These are phyloP conservation scores for Diogma glabrata DNA, from an alignment of 2,888 invertebrate genomes.

Conservation along the genomic window DNA sequence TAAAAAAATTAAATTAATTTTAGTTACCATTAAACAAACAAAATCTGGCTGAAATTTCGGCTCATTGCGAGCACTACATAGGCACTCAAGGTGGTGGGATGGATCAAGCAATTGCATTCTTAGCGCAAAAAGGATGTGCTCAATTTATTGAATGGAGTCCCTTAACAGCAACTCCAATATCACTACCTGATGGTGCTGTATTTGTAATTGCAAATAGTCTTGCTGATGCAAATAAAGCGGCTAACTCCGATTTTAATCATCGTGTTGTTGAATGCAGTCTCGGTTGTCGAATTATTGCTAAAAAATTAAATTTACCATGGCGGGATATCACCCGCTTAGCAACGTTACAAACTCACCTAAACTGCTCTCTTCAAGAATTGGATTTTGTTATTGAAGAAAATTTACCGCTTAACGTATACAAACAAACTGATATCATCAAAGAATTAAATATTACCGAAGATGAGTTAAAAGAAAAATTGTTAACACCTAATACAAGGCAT, in stretches of 20 bases:
- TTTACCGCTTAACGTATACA: slow-evolving; percentile 55
- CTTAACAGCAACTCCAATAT: slow-evolving; percentile 60
- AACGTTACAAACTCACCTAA: slow-evolving; percentile 58
- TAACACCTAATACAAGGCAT: slow-evolving; percentile 51
- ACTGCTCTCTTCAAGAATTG: slow-evolving; percentile 55
- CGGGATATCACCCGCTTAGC: slow-evolving; percentile 51
- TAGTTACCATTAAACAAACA: slow-evolving; percentile 30
- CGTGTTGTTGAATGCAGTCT: slow-evolving; percentile 90
- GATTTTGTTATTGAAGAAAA: slow-evolving; percentile 48
- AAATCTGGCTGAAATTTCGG: slow-evolving; percentile 76
- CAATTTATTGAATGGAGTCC: slow-evolving; percentile 93
- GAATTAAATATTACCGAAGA: slow-evolving; percentile 45
- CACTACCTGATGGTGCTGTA: slow-evolving; percentile 65
- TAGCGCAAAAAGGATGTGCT: slow-evolving; percentile 73
- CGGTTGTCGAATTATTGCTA: slow-evolving; percentile 71
- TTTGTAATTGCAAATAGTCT: slow-evolving; percentile 93
- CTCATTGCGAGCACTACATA: slow-evolving; percentile 82
- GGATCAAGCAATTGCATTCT: slow-evolving; percentile 97
- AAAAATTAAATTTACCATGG: slow-evolving; percentile 49
- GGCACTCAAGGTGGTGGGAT: slow-evolving; percentile 99
- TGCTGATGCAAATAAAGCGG: slow-evolving; percentile 85
- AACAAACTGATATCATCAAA: slow-evolving; percentile 52
- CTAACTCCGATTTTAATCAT: slow-evolving; percentile 80
- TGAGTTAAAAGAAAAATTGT: slow-evolving; percentile 51
- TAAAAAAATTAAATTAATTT: too few species aligned